Evolutionary conservation across 1,140 invertebrate genomes (phyloP).

Genomic region (Archivesica marissinica): DNA sequence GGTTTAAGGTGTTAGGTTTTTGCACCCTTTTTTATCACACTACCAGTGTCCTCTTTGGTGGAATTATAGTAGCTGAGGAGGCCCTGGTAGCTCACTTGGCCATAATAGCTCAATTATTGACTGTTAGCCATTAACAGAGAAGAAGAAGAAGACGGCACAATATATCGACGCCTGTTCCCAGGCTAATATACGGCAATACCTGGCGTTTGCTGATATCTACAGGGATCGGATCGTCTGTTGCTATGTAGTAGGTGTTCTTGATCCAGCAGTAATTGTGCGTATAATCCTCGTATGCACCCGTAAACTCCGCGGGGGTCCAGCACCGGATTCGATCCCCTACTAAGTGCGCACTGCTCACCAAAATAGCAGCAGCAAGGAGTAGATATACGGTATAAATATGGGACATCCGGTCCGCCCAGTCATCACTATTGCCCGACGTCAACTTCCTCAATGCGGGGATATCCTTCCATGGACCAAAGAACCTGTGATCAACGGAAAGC

Average conservation of each 20-base stretch:
- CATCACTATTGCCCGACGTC: constrained; percentile 75
- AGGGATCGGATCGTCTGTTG: constrained; percentile 74
- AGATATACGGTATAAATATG: constrained; percentile 74
- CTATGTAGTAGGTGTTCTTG: constrained; percentile 92
- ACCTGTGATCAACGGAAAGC: not conserved
- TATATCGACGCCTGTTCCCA: too few species aligned
- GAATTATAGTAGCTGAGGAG: too few species aligned
- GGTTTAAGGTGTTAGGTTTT: too few species aligned
- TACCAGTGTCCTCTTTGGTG: too few species aligned
- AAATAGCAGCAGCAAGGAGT: constrained; percentile 68
- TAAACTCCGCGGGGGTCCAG: constrained; percentile 75
- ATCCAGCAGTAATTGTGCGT: constrained; percentile 90
- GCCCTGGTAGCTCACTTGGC: too few species aligned
- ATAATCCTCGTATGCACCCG: constrained; percentile 22
- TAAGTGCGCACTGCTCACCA: constrained; percentile 87
- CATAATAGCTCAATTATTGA: too few species aligned
- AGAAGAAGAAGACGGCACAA: too few species aligned
- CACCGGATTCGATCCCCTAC: constrained; percentile 87
- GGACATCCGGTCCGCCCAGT: constrained; percentile 69
- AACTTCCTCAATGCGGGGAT: constrained; percentile 53
- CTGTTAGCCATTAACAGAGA: too few species aligned
- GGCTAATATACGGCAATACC: too few species aligned
- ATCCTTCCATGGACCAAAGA: not conserved
- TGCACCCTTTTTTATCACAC: too few species aligned
- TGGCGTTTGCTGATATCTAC: constrained; percentile 63